Percentiles rank a stretch among this genome's conserved stretches.
These are phyloP conservation scores for Apodemia hepburni DNA, from an alignment of 2,888 invertebrate species.

Conservation along the genomic window DNA sequence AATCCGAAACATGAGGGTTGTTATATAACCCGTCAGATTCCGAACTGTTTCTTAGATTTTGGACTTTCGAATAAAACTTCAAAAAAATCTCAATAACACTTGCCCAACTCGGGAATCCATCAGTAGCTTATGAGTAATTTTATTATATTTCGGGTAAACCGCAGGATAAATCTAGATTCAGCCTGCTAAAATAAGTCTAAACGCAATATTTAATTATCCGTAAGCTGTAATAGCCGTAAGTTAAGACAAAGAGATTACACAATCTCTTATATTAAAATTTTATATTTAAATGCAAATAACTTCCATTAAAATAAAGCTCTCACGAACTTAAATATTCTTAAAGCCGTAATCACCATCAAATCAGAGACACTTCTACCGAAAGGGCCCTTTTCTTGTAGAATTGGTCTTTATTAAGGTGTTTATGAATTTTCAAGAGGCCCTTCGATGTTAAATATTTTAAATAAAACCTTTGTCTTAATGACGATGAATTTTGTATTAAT, in stretches of 20 bases:
- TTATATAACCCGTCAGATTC: no score
- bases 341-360: not conserved
- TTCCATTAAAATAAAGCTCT: slow-evolving; percentile 9
- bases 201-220: not conserved
- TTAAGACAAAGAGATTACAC: not conserved
- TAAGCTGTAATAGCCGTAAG: not conserved
- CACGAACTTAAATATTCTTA: slow-evolving; percentile 5
- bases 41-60: no score
- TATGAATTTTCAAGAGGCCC: not conserved
- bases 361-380: not conserved
- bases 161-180: not conserved
- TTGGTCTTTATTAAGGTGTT: slow-evolving; percentile 3
- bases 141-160: not conserved
- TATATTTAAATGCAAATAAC: slow-evolving; percentile 12
- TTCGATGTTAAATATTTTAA: not conserved
- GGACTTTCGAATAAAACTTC: no score
- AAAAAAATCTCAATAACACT: no score
- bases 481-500: no score
- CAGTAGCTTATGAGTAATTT: not conserved
- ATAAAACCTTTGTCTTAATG: not conserved
- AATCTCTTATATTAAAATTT: not conserved
- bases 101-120: no score
- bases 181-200: not conserved
- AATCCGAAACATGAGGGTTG: no score
- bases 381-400: not conserved